Base-by-base conservation (phyloP, 2,113 vertebrate genomes). In the Archilochus colubris region DNA sequence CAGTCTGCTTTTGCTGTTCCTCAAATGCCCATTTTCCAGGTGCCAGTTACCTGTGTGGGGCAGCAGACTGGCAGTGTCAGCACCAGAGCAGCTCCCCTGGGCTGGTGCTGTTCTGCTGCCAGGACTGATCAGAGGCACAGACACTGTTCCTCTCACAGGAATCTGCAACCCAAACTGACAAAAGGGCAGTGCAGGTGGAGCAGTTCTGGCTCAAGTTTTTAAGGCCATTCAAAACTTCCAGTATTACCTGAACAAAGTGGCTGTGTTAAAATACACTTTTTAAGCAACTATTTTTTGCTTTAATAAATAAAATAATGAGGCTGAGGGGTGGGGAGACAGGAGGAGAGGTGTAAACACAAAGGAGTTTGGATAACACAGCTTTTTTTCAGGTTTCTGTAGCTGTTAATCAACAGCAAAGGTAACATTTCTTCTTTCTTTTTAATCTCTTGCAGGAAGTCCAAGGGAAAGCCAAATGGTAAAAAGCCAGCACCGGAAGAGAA, bases 401-500 rank as follows among this genome's bases (percentile, higher is more conserved):
- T 63, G 43, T n/a, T 75, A 9, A 22, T 82, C 54, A n/a, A 33
- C 67, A 84, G 57, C 30, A 46, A 55, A 84, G 22, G 8, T 94
- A 91, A 93, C 58, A 18, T 24, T 40, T 88, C 28, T 72, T 70
- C 69, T 84, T 18, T 61, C 46, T 80, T 48, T 54, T 44, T 22
- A 30, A 81, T 90, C 58, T 31, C 44, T 72, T 96, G 28, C 96
- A 99, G 99, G 98, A 99, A 99, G 98, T 99, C 99, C 24, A 99
- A 99, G 97, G 98, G 99, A 70, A 99, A 99, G 98, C 99, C 99
- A 91, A 99, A 99, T 91, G 99, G 99, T 92, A 99, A 99, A 98
- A 99, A 99, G 96, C 98, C 98, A 22, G 98, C 98, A 2, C 82
- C 98, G 0, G 99, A 99, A 89, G 99, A 99, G 98, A 99, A 99